A percentile compares a stretch with the other conserved stretches of the same genome.
Conservation (phyloP, 2,113 vertebrate genomes). For the Otolemur garnettii region DNA sequence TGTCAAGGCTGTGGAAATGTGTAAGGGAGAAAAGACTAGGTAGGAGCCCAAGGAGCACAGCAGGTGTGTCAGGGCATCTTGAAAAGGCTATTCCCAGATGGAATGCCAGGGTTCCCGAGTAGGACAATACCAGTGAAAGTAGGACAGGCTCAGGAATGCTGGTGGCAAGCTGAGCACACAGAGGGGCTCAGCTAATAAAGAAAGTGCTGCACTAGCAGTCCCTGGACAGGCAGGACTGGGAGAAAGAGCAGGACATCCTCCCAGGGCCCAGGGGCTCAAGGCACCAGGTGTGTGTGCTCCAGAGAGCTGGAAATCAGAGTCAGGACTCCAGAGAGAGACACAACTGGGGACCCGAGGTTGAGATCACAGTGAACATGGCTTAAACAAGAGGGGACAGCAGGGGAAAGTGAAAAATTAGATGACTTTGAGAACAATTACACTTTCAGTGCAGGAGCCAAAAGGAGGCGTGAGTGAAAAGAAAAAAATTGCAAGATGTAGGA, state of each 20-base stretch:
- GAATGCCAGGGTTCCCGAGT: not conserved
- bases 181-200: not conserved
- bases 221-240: not conserved
- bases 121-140: not conserved
- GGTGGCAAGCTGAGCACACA: not conserved
- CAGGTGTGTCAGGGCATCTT: not conserved
- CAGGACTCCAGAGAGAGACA: not conserved
- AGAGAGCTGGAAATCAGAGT: not conserved
- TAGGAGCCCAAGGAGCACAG: not conserved
- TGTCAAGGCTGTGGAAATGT: not conserved
- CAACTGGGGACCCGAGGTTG: not conserved
- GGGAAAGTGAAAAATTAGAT: not conserved
- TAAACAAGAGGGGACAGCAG: no score
- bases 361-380: not conserved
- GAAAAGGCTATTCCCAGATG: not conserved
- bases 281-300: not conserved
- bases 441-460: not conserved
- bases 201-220: not conserved
- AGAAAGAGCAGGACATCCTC: not conserved
- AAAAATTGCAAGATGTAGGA: not conserved
- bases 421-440: not conserved
- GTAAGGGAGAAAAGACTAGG: not conserved
- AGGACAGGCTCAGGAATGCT: not conserved
- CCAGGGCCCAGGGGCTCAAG: fast-evolving
- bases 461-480: not conserved